Conservation (phyloP, 2,888 invertebrate genomes). For the Acanthopleura granulata region DNA sequence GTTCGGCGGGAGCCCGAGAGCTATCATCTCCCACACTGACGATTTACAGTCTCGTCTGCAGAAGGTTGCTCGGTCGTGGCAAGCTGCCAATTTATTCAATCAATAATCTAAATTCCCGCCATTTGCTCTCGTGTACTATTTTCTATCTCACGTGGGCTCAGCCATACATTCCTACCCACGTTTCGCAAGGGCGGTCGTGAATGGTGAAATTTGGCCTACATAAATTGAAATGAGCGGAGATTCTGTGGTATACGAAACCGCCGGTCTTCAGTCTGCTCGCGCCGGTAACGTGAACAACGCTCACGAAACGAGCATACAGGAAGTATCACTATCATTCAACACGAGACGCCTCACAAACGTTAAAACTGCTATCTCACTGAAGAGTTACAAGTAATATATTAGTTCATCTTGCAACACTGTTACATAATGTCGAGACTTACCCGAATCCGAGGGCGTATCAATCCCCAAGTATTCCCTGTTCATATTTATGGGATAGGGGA, state of each 20-base stretch:
- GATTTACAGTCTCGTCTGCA: no score
- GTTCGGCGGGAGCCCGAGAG: no score
- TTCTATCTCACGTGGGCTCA: conserved; percentile 1
- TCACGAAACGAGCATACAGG: no score
- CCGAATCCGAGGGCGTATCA: conserved; percentile 91
- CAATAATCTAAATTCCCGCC: conserved; percentile 12
- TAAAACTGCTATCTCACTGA: no score
- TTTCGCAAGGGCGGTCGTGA: conserved; percentile 4
- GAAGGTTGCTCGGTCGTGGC: not conserved
- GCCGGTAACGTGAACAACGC: not conserved
- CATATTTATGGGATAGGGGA: conserved; percentile 53
- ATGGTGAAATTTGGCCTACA: conserved; percentile 17
- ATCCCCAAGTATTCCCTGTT: conserved; percentile 77
- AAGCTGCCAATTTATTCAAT: conserved; percentile 4
- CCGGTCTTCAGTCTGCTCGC: not conserved
- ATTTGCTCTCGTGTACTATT: not conserved
- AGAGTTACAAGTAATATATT: no score
- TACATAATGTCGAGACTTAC: conserved; percentile 73
- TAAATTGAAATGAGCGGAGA: no score
- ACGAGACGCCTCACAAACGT: no score
- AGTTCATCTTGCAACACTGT: no score
- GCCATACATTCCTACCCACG: not conserved
- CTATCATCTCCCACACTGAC: no score
- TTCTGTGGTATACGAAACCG: not conserved
- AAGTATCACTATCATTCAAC: no score